Evolutionary conservation across 2,113 vertebrate species (phyloP).

Genomic region (Ctenodactylus gundi): DNA sequence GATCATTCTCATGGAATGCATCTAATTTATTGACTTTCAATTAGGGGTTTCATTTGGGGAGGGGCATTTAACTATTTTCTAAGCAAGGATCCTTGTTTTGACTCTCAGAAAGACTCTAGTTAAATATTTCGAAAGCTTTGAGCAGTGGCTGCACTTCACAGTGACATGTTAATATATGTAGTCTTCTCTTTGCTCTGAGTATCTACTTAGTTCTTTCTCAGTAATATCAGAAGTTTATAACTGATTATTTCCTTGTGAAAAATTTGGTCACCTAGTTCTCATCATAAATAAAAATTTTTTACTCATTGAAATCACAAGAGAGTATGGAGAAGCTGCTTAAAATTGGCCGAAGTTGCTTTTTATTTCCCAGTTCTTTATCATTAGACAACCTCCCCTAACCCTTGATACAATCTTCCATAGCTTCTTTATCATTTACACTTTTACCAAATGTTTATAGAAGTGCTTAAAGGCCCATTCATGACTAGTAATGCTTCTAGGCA

Average conservation of each 20-base stretch:
- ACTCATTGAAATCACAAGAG: neutral
- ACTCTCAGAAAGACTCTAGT: neutral
- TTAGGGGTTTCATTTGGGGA: neutral
- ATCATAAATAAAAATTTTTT: neutral
- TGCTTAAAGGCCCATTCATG: neutral
- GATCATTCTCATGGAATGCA: neutral
- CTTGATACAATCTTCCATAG: accelerated
- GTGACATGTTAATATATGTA: too few relatives aligned
- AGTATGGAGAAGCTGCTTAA: neutral
- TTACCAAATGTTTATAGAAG: neutral
- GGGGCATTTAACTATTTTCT: neutral
- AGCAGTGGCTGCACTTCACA: neutral
- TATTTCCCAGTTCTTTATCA: too few relatives aligned
- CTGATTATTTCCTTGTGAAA: neutral
- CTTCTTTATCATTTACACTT: neutral
- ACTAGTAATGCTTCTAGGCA: neutral
- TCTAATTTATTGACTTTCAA: neutral
- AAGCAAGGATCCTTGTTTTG: neutral
- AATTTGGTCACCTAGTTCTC: neutral
- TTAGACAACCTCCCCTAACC: accelerated
- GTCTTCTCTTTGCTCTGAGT: neutral
- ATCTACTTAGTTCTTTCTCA: neutral
- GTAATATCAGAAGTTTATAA: neutral
- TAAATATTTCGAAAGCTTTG: neutral
- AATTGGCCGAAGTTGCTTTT: neutral